Evolutionary conservation across 2,797 vertebrate species (phyloP), one percentile per base, ranked within the genome.

Genomic region (Distichodus sexfasciatus): DNA sequence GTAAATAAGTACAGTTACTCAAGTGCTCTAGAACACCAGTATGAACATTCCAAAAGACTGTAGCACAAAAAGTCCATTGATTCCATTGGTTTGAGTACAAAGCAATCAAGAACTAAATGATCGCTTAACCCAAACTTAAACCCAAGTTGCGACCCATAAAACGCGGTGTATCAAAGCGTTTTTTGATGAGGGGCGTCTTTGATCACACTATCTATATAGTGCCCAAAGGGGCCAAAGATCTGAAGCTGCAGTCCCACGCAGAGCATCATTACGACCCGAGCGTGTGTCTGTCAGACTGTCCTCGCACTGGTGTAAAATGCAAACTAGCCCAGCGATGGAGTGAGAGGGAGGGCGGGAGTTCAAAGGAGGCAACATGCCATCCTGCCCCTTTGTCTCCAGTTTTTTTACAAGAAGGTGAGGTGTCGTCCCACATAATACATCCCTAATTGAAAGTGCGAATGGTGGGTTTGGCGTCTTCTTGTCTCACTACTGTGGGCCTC

Each of bases 291-390:
- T 74, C 72, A 72, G 68, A 57, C 65, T 57, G 70, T 26, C 31
- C 57, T 76, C 40, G 60, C 24, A 10, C 57, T 36, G 4, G 51
- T 61, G 65, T 78, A 82, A 80, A 80, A 82, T 82, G 80, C 78
- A 78, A 80, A 81, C 33, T 35, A 71, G 58, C 15, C 28, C 31
- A 35, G 35, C 24, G 57, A 63, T 24, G 2, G 66, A 38, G 57
- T 55, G 23, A 57, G 53, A 31, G 19, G 60, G 31, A 63, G 60
- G 51, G 61, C 23, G 19, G 31, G 33, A 68, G 71, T 81, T 81
- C 79, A 81, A 78, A 81, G 74, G 46, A 50, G 36, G 29, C 0
- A 17, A 57, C 55, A 55, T 68, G 40, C 63, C 51, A 59, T 57
- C 48, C 21, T 74, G 74, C 54, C 62, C 68, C 72, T 69, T 72